Conservation (phyloP, 2,888 invertebrate genomes). For the Cancer borealis region DNA sequence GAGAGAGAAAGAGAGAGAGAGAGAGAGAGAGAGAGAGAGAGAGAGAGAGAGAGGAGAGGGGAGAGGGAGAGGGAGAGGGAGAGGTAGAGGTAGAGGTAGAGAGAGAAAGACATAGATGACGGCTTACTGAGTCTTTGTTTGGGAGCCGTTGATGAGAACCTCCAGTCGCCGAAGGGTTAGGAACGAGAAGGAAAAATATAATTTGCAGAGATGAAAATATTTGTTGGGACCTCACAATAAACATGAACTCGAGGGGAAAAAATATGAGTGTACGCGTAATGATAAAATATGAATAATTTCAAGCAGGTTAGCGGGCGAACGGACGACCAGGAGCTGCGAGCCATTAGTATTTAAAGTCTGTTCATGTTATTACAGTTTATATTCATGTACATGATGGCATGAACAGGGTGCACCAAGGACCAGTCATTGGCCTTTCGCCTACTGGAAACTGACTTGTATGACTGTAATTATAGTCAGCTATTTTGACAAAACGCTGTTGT, state of each 20-base stretch:
- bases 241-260: not conserved
- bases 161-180: not conserved
- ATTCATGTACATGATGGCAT: not conserved
- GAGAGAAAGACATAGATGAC: not conserved
- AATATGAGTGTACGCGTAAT: not conserved
- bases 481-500: not conserved
- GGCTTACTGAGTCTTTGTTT: not conserved
- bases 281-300: not conserved
- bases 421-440: not conserved
- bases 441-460: not conserved
- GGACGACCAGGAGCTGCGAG: not conserved
- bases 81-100: not conserved
- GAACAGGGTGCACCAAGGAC: not conserved
- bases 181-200: not conserved
- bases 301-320: not conserved
- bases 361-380: not conserved
- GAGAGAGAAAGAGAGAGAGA: not conserved
- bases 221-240: not conserved
- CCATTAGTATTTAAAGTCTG: conserved; percentile 6
- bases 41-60: not conserved
- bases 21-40: conserved; percentile 6
- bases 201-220: not conserved
- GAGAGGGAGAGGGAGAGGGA: conserved; percentile 24
- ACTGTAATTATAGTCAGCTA: not conserved
- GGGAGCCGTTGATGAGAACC: not conserved